These are phyloP conservation scores for Ariolimax columbianus DNA, from an alignment of 2,888 invertebrate genomes.

Conservation along the genomic window DNA sequence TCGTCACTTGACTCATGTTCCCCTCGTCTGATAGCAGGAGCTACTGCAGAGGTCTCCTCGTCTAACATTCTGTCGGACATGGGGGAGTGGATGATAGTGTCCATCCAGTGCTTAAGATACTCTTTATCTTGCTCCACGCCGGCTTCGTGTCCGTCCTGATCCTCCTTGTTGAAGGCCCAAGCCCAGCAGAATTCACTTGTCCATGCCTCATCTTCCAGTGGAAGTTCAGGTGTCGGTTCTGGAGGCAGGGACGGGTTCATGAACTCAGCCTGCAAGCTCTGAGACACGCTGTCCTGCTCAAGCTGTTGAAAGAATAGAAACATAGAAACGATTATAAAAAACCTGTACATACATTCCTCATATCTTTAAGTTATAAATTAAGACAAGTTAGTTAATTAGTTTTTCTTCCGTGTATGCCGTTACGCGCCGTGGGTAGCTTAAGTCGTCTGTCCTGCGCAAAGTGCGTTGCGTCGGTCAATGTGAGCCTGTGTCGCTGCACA, in stretches of 20 bases:
- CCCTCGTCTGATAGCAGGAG: neutral
- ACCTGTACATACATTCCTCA: neutral
- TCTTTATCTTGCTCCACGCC: constrained; percentile 42
- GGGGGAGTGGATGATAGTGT: constrained; percentile 45
- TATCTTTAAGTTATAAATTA: neutral
- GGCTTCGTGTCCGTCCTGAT: constrained; percentile 15
- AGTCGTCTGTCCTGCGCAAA: too few relatives aligned
- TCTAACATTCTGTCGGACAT: constrained; percentile 22
- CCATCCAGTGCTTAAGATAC: constrained; percentile 45
- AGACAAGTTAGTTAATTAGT: too few relatives aligned
- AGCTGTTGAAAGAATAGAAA: neutral
- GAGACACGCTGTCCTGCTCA: constrained; percentile 39
- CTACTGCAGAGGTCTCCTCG: constrained; percentile 7
- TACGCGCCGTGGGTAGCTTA: too few relatives aligned
- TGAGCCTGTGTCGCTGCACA: too few relatives aligned
- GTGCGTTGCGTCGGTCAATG: too few relatives aligned
- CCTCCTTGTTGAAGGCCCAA: constrained; percentile 49
- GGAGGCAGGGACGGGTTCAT: constrained; percentile 33
- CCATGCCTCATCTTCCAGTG: constrained; percentile 44
- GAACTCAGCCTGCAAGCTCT: constrained; percentile 41
- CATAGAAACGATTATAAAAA: neutral
- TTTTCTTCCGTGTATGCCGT: too few relatives aligned
- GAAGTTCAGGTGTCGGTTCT: neutral
- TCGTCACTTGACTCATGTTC: neutral
- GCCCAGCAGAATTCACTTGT: constrained; percentile 46